These are phyloP conservation scores for Aporrectodea caliginosa DNA, from an alignment of 1,140 invertebrate genomes.

Conservation along the genomic window DNA sequence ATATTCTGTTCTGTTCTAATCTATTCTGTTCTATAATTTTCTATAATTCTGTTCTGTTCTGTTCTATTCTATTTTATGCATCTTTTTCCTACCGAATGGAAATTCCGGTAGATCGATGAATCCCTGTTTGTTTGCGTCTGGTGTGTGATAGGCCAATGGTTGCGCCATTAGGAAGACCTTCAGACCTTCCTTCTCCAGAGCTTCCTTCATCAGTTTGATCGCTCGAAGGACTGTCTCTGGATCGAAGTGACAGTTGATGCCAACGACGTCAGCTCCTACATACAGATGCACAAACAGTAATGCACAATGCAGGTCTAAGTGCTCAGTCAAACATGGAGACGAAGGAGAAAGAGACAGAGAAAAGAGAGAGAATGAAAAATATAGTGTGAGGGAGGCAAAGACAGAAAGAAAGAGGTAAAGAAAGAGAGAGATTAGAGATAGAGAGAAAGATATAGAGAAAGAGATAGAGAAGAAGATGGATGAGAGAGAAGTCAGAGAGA, in stretches of 20 bases:
- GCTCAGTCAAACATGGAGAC: neutral
- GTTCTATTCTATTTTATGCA: neutral
- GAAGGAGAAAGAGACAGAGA: no score
- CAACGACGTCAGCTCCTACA: constrained; percentile 54
- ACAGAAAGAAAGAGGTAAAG: neutral
- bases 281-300: no score
- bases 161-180: constrained; percentile 52
- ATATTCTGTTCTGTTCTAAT: neutral
- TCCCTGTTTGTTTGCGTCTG: constrained; percentile 54
- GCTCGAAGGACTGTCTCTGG: constrained; percentile 49
- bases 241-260: constrained; percentile 57
- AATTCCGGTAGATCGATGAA: constrained; percentile 58
- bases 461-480: no score
- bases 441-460: no score
- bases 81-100: constrained; percentile 50
- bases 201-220: constrained; percentile 51
- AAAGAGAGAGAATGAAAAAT: neutral
- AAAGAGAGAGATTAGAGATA: neutral
- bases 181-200: constrained; percentile 43
- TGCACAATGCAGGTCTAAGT: neutral
- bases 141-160: constrained; percentile 53
- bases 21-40: neutral
- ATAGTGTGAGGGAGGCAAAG: neutral
- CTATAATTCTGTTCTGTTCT: neutral
- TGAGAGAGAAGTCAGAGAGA: no score